These are phyloP conservation scores for Cantharis flavilabris DNA, from an alignment of 2,888 invertebrate genomes.

Conservation along the genomic window DNA sequence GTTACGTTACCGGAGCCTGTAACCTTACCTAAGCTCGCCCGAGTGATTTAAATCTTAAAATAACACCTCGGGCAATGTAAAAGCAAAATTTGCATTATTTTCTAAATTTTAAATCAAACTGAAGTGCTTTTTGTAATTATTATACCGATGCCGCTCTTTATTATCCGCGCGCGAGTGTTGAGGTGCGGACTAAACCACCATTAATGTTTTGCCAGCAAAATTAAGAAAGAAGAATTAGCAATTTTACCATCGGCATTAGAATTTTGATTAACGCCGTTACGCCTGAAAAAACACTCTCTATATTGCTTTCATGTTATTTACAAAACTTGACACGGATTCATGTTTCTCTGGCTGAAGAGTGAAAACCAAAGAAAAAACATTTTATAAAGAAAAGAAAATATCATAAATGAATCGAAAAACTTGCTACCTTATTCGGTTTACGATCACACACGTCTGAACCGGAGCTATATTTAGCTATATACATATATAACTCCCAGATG, in stretches of 20 bases:
- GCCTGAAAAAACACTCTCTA: not conserved
- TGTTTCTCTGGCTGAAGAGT: not conserved
- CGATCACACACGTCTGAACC: not conserved
- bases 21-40: not conserved
- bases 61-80: not conserved
- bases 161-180: not conserved
- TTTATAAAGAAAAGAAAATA: not conserved
- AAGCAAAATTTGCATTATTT: not conserved
- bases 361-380: not conserved
- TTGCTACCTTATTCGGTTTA: not conserved
- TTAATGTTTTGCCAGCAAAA: not conserved
- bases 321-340: not conserved
- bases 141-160: not conserved
- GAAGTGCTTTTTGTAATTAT: not conserved
- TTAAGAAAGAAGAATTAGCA: not conserved
- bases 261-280: not conserved
- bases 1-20: not conserved
- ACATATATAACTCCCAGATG: not conserved
- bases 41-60: not conserved
- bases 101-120: not conserved
- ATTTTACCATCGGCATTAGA: not conserved
- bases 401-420: not conserved
- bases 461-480: not conserved
- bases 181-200: not conserved
- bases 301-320: not conserved